Evolutionary conservation across 2,888 invertebrate genomes (phyloP).

Genomic region (Drosophila bunnanda): DNA sequence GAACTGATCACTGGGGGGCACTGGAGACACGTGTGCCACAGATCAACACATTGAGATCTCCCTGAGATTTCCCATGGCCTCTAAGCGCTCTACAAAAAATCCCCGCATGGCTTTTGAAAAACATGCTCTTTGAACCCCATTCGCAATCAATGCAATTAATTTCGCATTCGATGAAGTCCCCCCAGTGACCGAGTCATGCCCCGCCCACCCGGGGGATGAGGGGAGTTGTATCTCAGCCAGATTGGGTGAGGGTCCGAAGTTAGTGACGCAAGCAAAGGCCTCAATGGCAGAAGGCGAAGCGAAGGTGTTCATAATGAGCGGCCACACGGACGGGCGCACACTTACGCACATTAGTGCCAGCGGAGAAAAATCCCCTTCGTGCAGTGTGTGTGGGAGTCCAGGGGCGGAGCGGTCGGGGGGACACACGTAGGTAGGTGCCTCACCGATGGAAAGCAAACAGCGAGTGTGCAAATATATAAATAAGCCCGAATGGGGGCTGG

Average conservation of each 20-base stretch:
- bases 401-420: not conserved
- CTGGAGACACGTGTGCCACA: not conserved
- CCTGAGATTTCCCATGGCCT: constrained; percentile 33
- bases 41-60: constrained; percentile 17
- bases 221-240: not conserved
- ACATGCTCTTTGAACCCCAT: constrained; percentile 28
- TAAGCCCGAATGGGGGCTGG: constrained; percentile 8
- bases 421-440: constrained; percentile 11
- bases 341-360: constrained; percentile 5
- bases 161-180: constrained; percentile 23
- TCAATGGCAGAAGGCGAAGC: constrained; percentile 3
- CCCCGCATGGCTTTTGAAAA: constrained; percentile 24
- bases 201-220: constrained; percentile 1
- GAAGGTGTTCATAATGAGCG: constrained; percentile 44
- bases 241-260: not conserved
- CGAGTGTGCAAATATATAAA: constrained; percentile 14
- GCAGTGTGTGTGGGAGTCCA: constrained; percentile 10
- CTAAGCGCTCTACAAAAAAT: constrained; percentile 16
- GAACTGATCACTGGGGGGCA: not conserved
- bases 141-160: constrained; percentile 40
- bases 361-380: constrained; percentile 38
- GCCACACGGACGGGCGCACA: constrained; percentile 10
- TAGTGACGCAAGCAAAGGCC: constrained; percentile 35
- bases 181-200: not conserved
- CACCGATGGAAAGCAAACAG: constrained; percentile 37